Evolutionary conservation across 2,113 vertebrate genomes (phyloP), one percentile per base, ranked within the genome.

Genomic region (Chamaetylas fuelleborni): DNA sequence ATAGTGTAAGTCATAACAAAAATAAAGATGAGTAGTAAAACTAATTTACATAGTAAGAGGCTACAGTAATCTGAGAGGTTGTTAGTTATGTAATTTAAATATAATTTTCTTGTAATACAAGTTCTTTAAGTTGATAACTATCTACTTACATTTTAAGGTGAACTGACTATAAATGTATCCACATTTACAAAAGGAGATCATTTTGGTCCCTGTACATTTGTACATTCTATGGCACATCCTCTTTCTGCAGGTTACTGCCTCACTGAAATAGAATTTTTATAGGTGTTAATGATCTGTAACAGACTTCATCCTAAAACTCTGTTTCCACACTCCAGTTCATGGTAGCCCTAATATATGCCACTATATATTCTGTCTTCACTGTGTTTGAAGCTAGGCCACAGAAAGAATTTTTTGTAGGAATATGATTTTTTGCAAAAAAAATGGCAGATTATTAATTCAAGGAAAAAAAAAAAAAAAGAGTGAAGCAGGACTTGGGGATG

Each of bases 71-170:
- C 67, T 47, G 70, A 81, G 38, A 60, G 38, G 53, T 40, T 90
- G 74, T 56, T 94, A 81, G 38, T 84, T 96, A 64, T 48, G 31
- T 53, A 76, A 95, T 92, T 92, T 77, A 86, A 94, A 90, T 86
- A 54, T 19, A 16, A 56, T 82, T 92, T 96, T 94, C 79, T 90
- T 79, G 81, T 80, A 85, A 45, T 79, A 91, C 70, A 65, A 86
- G 88, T 96, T 95, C 66, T 47, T 80, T 69, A 45, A 28, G 28
- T 82, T 85, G 88, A 82, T 90, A 88, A 69, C 57, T 61, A 84
- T 78, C 77, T 96, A 25, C 71, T 82, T 72, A 57, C 14, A 45
- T 90, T 90, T 94, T 72, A 80, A 82, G 79, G 50, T 76, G 28
- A 91, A 51, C 73, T 64, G 53, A 64, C 20, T 53, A 18, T 56